Evolutionary conservation across 2,888 invertebrate species (phyloP), one percentile per base, ranked within the genome.

Genomic region (Nesidiocoris tenuis): DNA sequence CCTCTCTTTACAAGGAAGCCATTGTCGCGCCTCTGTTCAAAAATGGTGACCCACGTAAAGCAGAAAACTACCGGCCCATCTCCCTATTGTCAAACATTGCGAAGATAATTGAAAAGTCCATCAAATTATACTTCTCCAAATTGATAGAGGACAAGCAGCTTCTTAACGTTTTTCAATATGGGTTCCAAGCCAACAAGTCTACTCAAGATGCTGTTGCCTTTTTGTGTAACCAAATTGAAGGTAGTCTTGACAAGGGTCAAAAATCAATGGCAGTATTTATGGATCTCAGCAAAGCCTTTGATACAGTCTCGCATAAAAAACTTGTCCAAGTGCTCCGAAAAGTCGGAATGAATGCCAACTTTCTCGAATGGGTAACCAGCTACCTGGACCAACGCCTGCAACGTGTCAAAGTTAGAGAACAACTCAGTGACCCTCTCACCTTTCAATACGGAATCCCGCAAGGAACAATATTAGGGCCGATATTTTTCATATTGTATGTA

Each of bases 211-310:
- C 66, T 19, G 21, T 66, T 39, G 19, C 54, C 9, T 55, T 54
- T 19, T 66, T 66, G 54, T 54, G 18, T 2, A 18, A 39, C 16
- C 12, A 54, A 21, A 66, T 66, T 3, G 66, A 54, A 55, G 5
- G 17, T 17, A 17, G 39, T 17, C 66, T 66, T 7, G 66, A 39
- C 54, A 21, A 22, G 19, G 66, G 39, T 65, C 66, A 65, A 24
- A 65, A 65, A 17, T 65, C 66, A 65, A 7, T 65, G 1, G 68
- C 56, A 56, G 68, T 68, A 12, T 68, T 68, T 56, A 68, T 56
- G 21, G 68, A 68, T 23, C 68, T 68, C 54, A 56, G 55, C 54
- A 68, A 68, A 19, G 68, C 68, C 54, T 68, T 68, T 56, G 66
- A 54, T 7, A 39, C 66, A 21, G 54, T 66, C 3, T 66, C 66